phyloP scores from a whole-genome alignment of 2,797 vertebrate genomes.

The Scolopax bukidnonensis region DNA sequence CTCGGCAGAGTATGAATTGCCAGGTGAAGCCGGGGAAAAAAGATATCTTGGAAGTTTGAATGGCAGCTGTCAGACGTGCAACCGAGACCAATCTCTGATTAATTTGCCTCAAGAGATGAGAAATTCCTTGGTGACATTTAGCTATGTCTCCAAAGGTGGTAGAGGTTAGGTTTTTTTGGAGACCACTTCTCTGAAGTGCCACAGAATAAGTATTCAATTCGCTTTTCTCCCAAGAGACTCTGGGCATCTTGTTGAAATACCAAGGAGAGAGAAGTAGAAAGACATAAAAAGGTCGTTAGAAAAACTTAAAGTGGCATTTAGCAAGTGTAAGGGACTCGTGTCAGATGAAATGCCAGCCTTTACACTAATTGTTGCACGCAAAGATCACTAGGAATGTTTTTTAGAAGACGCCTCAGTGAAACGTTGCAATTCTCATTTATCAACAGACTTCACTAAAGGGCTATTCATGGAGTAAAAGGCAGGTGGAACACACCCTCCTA shows the following conservation, averaged over 20 bases:
- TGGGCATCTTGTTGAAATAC: slow-evolving; percentile 71
- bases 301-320: slow-evolving; percentile 74
- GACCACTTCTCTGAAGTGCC: slow-evolving; percentile 67
- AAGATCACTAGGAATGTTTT: not conserved
- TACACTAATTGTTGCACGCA: not conserved
- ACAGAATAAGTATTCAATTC: slow-evolving; percentile 54
- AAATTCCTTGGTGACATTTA: slow-evolving; percentile 74
- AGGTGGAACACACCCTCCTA: not conserved
- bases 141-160: slow-evolving; percentile 56
- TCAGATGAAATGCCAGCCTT: not conserved
- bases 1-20: not conserved
- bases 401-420: not conserved
- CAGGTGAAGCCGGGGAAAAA: not conserved
- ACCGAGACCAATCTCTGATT: not conserved
- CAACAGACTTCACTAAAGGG: not conserved
- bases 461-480: accelerated
- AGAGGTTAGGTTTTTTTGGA: slow-evolving; percentile 58
- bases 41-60: slow-evolving; percentile 23
- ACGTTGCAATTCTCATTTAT: not conserved
- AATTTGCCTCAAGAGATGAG: slow-evolving; percentile 73
- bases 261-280: slow-evolving; percentile 46
- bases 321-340: not conserved
- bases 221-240: slow-evolving; percentile 49
- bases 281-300: slow-evolving; percentile 71
- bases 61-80: slow-evolving; percentile 69